phyloP scores from a whole-genome alignment of 2,888 invertebrate genomes.

The Polyommatus iphigenia region DNA sequence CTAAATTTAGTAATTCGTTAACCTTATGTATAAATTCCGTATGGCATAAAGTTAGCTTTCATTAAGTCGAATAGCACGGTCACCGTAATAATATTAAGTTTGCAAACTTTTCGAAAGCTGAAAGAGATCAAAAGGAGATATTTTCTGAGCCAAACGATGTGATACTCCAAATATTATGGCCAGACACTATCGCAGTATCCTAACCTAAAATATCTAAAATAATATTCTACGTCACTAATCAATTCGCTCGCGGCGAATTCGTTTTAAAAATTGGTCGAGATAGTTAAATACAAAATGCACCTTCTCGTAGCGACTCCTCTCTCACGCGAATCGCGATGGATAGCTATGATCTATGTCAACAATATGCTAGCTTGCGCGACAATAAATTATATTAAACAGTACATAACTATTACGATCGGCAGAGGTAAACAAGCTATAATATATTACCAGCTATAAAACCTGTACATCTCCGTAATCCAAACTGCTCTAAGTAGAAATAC shows the following conservation, averaged over 20 bases:
- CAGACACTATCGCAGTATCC: constrained; percentile 80
- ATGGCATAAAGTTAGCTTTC: constrained; percentile 81
- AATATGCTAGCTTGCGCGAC: constrained; percentile 76
- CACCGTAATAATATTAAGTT: constrained; percentile 73
- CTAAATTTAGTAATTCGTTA: constrained; percentile 81
- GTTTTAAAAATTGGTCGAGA: constrained; percentile 77
- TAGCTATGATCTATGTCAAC: constrained; percentile 79
- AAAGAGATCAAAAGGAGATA: constrained; percentile 79
- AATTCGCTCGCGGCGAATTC: constrained; percentile 74
- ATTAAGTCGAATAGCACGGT: constrained; percentile 75
- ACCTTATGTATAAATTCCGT: constrained; percentile 80
- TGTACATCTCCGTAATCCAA: constrained; percentile 79
- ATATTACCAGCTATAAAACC: constrained; percentile 78
- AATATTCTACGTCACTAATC: constrained; percentile 76
- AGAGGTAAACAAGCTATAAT: constrained; percentile 78
- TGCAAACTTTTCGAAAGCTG: constrained; percentile 79
- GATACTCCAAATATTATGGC: constrained; percentile 80
- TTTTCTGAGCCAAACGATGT: constrained; percentile 80
- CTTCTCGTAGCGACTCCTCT: neutral
- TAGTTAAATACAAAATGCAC: constrained; percentile 56
- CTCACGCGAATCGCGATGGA: constrained; percentile 58
- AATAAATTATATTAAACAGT: constrained; percentile 77
- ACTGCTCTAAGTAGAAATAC: constrained; percentile 70
- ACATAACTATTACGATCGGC: constrained; percentile 79
- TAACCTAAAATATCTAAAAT: constrained; percentile 80